These are phyloP conservation scores for Procavia capensis DNA, from an alignment of 2,113 vertebrate genomes.

Conservation along the genomic window DNA sequence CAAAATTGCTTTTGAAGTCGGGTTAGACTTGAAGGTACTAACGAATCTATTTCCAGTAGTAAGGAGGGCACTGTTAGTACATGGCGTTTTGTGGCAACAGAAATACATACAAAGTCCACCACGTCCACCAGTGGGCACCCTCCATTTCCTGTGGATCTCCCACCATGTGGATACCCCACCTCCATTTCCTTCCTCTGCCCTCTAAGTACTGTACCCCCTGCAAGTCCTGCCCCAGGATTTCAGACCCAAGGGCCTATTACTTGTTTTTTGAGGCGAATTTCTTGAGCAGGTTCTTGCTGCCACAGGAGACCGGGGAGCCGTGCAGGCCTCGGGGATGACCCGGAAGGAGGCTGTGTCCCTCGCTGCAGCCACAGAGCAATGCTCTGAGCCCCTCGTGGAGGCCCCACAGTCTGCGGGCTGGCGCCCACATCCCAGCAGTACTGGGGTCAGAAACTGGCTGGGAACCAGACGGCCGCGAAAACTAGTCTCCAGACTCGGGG, in stretches of 20 bases:
- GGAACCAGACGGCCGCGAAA: too few species aligned
- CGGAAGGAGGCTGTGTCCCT: too few species aligned
- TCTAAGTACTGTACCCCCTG: neutral
- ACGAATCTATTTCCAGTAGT: too few species aligned
- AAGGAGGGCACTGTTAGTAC: too few species aligned
- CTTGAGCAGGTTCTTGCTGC: constrained; percentile 77
- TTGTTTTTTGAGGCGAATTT: constrained; percentile 86
- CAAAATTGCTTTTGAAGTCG: too few species aligned
- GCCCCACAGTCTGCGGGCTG: accelerated
- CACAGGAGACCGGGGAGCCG: constrained; percentile 35
- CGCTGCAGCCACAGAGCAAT: accelerated
- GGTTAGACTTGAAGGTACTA: too few species aligned
- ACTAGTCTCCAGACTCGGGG: accelerated
- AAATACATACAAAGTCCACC: too few species aligned
- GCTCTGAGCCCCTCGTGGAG: accelerated
- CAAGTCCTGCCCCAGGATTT: accelerated
- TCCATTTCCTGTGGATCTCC: neutral
- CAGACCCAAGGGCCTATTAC: constrained; percentile 67
- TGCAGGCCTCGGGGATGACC: constrained; percentile 36
- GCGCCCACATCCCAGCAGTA: constrained; percentile 7
- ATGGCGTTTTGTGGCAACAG: too few species aligned
- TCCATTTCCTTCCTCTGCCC: too few species aligned
- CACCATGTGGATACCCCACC: neutral
- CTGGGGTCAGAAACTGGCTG: accelerated
- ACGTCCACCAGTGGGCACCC: too few species aligned